phyloP scores from a whole-genome alignment of 2,113 vertebrate species.

The Formicarius rufipectus region DNA sequence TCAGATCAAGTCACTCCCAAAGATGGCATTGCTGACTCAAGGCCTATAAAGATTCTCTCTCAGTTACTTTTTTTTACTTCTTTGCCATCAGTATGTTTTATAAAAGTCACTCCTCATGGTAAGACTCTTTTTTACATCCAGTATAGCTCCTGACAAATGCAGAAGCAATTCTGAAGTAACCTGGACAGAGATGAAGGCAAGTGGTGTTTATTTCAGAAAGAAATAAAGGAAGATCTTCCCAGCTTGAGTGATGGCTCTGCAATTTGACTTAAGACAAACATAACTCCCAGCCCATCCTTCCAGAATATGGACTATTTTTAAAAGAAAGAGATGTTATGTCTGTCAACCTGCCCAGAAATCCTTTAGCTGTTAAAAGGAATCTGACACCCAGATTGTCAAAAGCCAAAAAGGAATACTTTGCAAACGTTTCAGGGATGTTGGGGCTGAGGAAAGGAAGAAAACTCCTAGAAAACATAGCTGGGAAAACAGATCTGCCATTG shows the following conservation, averaged over 20 bases:
- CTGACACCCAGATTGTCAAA: constrained; percentile 4
- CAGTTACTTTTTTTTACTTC: neutral
- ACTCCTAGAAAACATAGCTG: constrained; percentile 4
- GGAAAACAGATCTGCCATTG: neutral
- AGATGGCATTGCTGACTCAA: neutral
- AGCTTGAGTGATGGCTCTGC: constrained; percentile 2
- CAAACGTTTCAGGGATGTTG: neutral
- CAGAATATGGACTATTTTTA: neutral
- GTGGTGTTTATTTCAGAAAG: neutral
- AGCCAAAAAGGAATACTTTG: neutral
- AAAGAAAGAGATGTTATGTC: constrained; percentile 28
- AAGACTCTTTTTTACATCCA: neutral
- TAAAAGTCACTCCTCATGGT: neutral
- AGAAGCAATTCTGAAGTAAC: neutral
- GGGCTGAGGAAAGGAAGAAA: neutral
- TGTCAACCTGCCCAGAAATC: constrained; percentile 42
- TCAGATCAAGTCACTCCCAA: neutral
- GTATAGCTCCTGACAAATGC: neutral
- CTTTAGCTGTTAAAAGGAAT: neutral
- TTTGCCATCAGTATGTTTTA: neutral
- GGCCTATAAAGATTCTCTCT: neutral
- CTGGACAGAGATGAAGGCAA: neutral
- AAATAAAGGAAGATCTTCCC: neutral
- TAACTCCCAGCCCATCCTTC: neutral
- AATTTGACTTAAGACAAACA: constrained; percentile 21